Percentiles rank a stretch among this genome's conserved stretches.
Conservation (phyloP, 2,888 invertebrate genomes). For the Tetranychus piercei region DNA sequence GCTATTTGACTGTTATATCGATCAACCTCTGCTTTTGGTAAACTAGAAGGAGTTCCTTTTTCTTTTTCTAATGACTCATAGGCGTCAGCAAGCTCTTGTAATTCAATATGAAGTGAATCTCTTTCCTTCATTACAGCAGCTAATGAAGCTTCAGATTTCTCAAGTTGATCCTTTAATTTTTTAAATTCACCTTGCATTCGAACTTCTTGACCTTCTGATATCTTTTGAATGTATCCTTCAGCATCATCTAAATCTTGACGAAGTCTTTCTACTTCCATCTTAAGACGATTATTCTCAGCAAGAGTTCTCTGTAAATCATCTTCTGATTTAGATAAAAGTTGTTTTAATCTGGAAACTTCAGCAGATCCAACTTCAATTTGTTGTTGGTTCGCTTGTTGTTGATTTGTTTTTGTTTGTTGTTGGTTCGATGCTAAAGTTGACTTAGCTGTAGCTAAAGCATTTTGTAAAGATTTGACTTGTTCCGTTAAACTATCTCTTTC, state of each 20-base stretch:
- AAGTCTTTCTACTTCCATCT: slow-evolving; percentile 28
- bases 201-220: slow-evolving; percentile 16
- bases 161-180: slow-evolving; percentile 22
- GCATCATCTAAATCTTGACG: slow-evolving; percentile 27
- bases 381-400: slow-evolving; percentile 9
- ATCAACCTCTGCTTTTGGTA: slow-evolving; percentile 4
- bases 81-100: slow-evolving; percentile 20
- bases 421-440: slow-evolving; percentile 18
- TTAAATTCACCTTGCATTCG: slow-evolving; percentile 21
- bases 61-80: slow-evolving; percentile 15
- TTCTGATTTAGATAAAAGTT: slow-evolving; percentile 28
- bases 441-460: slow-evolving; percentile 21
- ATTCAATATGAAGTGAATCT: slow-evolving; percentile 19
- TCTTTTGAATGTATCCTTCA: slow-evolving; percentile 20
- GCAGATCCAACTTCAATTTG: slow-evolving; percentile 13
- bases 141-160: slow-evolving; percentile 17
- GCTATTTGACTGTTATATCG: slow-evolving; percentile 21
- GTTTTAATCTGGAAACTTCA: slow-evolving; percentile 27
- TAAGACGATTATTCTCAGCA: slow-evolving; percentile 28
- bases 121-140: slow-evolving; percentile 20
- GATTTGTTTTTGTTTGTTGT: background rate
- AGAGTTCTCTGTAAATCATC: slow-evolving; percentile 27
- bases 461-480: slow-evolving; percentile 39
- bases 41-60: background rate
- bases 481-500: slow-evolving; percentile 41